phyloP scores from a whole-genome alignment of 2,797 vertebrate genomes.

The Siniperca obscura region DNA sequence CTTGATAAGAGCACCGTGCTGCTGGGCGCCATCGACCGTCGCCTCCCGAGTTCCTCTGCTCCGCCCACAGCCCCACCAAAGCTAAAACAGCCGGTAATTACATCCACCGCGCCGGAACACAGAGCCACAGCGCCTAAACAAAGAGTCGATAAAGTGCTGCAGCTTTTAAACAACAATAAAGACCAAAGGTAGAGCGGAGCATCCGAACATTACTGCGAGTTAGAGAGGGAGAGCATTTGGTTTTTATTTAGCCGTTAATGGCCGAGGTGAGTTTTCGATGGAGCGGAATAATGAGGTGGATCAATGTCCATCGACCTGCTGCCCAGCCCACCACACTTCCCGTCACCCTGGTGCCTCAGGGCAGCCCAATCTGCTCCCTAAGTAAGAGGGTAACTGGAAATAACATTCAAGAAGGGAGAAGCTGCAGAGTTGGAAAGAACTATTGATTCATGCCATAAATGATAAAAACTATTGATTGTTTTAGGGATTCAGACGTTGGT shows the following conservation, averaged over 20 bases:
- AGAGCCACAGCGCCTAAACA: conserved; percentile 47
- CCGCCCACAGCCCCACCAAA: background rate
- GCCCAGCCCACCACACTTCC: conserved; percentile 43
- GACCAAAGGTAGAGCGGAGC: conserved; percentile 15
- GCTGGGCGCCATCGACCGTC: conserved; percentile 51
- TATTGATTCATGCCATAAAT: conserved; percentile 59
- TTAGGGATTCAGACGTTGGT: conserved; percentile 24
- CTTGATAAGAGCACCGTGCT: conserved; percentile 35
- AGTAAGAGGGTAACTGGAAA: conserved; percentile 59
- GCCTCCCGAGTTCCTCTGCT: conserved; percentile 26
- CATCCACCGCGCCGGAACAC: conserved; percentile 35
- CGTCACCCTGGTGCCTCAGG: conserved; percentile 53
- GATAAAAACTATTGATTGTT: conserved; percentile 58
- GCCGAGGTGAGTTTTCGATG: conserved; percentile 57
- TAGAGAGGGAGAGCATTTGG: conserved; percentile 36
- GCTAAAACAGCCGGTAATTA: conserved; percentile 61
- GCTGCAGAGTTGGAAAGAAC: conserved; percentile 19
- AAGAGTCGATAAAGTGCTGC: conserved; percentile 57
- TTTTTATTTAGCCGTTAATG: conserved; percentile 74
- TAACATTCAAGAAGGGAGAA: conserved; percentile 22
- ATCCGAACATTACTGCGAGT: background rate
- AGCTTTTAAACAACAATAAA: conserved; percentile 59
- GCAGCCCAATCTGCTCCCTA: conserved; percentile 41
- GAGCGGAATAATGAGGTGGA: conserved; percentile 68
- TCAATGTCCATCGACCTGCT: conserved; percentile 69